Base-by-base conservation (phyloP, 2,888 invertebrate genomes). In the Eumerus sabulonum region DNA sequence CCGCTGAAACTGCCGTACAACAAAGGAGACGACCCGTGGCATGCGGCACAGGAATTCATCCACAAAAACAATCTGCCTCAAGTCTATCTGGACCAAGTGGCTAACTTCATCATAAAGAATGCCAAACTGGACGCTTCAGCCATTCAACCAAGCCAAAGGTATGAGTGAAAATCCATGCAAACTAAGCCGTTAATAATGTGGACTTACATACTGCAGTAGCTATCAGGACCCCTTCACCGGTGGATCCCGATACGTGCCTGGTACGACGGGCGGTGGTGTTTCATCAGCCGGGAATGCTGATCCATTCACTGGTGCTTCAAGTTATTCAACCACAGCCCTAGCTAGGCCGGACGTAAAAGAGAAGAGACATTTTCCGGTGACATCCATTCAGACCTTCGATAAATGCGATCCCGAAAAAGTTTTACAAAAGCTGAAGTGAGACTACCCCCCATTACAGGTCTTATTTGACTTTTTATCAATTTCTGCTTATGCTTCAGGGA, bases 1-100 rank as follows among this genome's bases (percentile, higher is more conserved):
- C 93, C 96, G 0, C 90, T 98, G 14, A 97, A 98, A 87, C 90
- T 99, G 82, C 98, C 98, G 0, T 99, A 94, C 87, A 98, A 99
- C 88, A 92, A 91, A 73, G 93, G 92, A 16, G 96, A 99, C 83
- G 98, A 99, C 89, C 97, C 98, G 0, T 98, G 97, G 94, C 91
- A 92, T 59, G 95, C 94, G 0, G 98, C 99, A 0, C 96, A 98
- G 87, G 90, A 92, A 27, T 99, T 99, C 87, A 94, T 98, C 81
- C 93, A 96, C 84, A 93, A 93, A 84, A 92, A 99, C 87, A 91
- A 93, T 84, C 90, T 99, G 77, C 95, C 95, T 70, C 95, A 96
- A 88, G 91, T 92, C 53, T 98, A 95, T 89, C 91, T 98, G 82
- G 97, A 98, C 84, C 94, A 95, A 91, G 95, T 98, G 17, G 97